Base-by-base conservation (phyloP, 2,113 vertebrate genomes). In the Eulemur rufifrons region DNA sequence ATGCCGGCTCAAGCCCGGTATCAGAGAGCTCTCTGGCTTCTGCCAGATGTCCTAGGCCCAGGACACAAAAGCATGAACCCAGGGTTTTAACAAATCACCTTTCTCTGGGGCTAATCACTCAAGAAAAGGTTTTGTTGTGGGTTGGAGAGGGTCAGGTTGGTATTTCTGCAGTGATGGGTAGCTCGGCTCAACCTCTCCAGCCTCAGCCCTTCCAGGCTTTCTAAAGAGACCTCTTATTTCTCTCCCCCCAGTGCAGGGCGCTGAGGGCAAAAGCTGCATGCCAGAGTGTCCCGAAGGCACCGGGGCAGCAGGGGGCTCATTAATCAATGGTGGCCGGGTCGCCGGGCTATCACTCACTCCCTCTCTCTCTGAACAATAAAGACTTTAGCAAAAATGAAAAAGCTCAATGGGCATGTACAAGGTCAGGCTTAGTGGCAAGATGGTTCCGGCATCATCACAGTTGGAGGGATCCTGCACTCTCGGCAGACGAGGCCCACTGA, bases 21-120 rank as follows among this genome's bases (percentile, higher is more conserved):
- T 98, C 98, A 98, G 97, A 97, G 91, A 83, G 97, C 97, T 95
- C 97, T 54, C 87, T 21, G 86, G 97, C 98, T 98, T 87, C 96
- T 97, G 99, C 99, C 99, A 99, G 99, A 99, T 99, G 99, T 99
- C 99, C 93, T 89, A 97, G 86, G 84, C 98, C 98, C 96, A 8
- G 10, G 80, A 98, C 96, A 99, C 99, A 99, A 98, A 99, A 92
- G 98, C 95, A 52, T 0, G 92, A 96, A 97, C 96, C 98, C 37
- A 1, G 0, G 74, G 97, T 96, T 96, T 94, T 98, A 99, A 98
- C 98, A 99, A 98, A 99, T 98, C 99, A 96, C 98, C 98, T 97
- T 98, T 95, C 94, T 96, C 29, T 69, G 93, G 89, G 45, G 92
- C 95, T 95, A 68, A 95, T 96, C 32, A 0, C 95, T 98, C 97